phyloP scores from a whole-genome alignment of 2,888 invertebrate genomes.

The Anodontia alba region DNA sequence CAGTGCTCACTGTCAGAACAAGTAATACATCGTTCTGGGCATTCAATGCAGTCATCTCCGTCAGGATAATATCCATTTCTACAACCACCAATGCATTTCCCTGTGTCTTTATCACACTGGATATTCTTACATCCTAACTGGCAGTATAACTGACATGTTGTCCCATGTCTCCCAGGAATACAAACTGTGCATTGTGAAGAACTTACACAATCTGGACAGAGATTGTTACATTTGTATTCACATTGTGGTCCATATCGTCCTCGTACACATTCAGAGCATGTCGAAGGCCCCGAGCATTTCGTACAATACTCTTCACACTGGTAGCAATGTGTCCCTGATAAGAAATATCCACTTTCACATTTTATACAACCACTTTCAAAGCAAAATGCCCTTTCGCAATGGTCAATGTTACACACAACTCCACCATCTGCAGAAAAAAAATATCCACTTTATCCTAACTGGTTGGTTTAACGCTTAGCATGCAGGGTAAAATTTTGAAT shows the following conservation, averaged over 20 bases:
- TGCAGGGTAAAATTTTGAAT: too few species aligned
- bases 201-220: not conserved
- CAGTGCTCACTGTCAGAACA: not conserved
- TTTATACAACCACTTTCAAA: not conserved
- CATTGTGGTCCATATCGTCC: not conserved
- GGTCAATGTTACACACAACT: not conserved
- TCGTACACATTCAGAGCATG: not conserved
- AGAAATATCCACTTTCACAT: not conserved
- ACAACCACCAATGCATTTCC: not conserved
- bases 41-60: not conserved
- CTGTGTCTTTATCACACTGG: not conserved
- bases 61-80: not conserved
- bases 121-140: not conserved
- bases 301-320: not conserved
- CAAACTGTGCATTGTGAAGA: not conserved
- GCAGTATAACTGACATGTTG: not conserved
- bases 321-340: constrained; percentile 2
- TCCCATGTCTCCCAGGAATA: not conserved
- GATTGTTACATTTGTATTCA: not conserved
- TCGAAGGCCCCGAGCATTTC: not conserved
- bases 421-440: not conserved
- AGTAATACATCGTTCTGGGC: not conserved
- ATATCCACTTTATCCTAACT: too few species aligned
- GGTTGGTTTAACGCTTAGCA: too few species aligned
- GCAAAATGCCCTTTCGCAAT: not conserved